Base-by-base conservation (phyloP, 2,113 vertebrate genomes). In the Aphyosemion australe region DNA sequence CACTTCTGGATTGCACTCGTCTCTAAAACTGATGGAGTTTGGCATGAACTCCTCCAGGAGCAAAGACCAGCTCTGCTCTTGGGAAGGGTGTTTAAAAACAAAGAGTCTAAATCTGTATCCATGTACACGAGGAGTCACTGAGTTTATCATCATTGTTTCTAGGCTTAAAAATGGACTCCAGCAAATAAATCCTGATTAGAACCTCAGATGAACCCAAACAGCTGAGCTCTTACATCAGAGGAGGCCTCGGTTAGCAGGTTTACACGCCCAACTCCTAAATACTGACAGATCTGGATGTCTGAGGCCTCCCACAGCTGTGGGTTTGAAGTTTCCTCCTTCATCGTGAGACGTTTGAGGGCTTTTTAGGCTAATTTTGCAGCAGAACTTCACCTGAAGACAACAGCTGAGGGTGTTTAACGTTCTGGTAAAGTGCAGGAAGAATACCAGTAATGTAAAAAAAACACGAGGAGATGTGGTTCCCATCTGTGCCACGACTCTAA, bases 1-100 rank as follows among this genome's bases (percentile, higher is more conserved):
- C 52, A 48, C 48, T 54, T 32, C 31, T 46, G 0, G 4, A 39
- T 56, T 26, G 47, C 26, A 8, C 6, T 47, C 43, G 19, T 60
- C 58, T 59, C 41, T 2, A 43, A 67, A 55, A 63, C 60, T 45
- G 50, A 46, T 39, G 61, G 60, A 37, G 62, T 88, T 89, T 91
- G 89, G 83, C 84, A 88, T 85, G 34, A 65, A 69, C 10, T 53
- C 61, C 49, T 7, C 16, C 60, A 8, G 39, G 51, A 70, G 31
- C 58, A 76, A 84, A 86, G 81, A 65, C 81, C 87, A 42, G 85
- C 87, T 89, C 81, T 32, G 50, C 13, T 76, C 72, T 45, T 3
- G 34, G 3, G 2, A 81, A 8, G 31, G 72, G 7, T 12, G 8
- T 65, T 55, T 72, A 42, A 20, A 63, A 64, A 68, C 83, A 69